phyloP scores from a whole-genome alignment of 2,797 vertebrate species.

The Mormyrops boulengeri region DNA sequence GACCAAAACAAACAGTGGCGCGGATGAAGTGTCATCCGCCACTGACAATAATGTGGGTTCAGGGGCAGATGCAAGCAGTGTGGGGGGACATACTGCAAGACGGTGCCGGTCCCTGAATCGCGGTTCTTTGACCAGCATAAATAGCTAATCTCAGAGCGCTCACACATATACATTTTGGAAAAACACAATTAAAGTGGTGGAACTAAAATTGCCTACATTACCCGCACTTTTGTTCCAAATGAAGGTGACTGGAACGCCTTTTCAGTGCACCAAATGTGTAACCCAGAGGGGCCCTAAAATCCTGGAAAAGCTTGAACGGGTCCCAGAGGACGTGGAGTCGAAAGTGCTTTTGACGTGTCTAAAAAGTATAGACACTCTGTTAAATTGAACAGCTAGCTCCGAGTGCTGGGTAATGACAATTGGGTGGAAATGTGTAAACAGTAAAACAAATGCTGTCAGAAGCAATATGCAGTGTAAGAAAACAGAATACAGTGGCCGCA shows the following conservation, averaged over 20 bases:
- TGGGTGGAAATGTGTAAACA: conserved; percentile 12
- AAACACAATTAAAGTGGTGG: neutral
- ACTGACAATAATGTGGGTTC: neutral
- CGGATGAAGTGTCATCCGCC: neutral
- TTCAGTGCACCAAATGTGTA: neutral
- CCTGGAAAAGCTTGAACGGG: conserved; percentile 9
- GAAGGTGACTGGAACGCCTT: neutral
- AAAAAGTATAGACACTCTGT: conserved; percentile 12
- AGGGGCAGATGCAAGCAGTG: neutral
- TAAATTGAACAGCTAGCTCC: neutral
- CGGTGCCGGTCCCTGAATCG: neutral
- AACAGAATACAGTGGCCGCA: neutral
- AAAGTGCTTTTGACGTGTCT: conserved; percentile 18
- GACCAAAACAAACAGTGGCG: neutral
- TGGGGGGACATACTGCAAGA: neutral
- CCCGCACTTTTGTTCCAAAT: neutral
- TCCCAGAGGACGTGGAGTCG: conserved; percentile 4
- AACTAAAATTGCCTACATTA: neutral
- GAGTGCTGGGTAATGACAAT: conserved; percentile 5
- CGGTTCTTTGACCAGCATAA: neutral
- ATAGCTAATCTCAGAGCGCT: neutral
- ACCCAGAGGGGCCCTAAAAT: conserved; percentile 7
- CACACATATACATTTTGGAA: neutral
- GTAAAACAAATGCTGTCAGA: conserved; percentile 3
- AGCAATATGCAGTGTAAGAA: neutral